Evolutionary conservation across 2,113 vertebrate species (phyloP), one percentile per base, ranked within the genome.

Genomic region (Crocuta crocuta): DNA sequence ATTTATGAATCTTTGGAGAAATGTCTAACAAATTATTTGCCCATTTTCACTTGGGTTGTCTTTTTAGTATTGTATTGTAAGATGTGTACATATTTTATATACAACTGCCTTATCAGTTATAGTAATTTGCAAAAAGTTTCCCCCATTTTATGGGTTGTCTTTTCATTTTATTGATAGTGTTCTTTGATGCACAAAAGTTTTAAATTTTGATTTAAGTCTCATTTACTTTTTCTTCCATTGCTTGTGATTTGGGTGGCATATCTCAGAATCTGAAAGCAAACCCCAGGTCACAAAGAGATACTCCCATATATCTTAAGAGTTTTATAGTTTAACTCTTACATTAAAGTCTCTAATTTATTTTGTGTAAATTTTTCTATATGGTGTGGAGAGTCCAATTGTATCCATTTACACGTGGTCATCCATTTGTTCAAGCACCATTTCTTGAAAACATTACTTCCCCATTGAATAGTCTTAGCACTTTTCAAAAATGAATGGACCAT

Each of bases 261-360:
- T 55, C n/a, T 55, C 85, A 97, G 24, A 85, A 73, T 92, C 43
- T 94, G 43, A 23, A 66, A 43, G 48, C 35, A 94, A 97, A 80
- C 17, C 13, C 33, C 39, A 76, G 33, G 66, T 68, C 26, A 84
- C 9, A 65, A 71, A 96, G 11, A 43, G 74, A 16, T 61, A 84
- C 23, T 50, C 10, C 16, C 33, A 48, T 82, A 5, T 70, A 86
- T 45, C 15, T 86, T 68, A 58, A 73, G 15, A 83, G 4, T 86
- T 95, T 87, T 58, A 63, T 76, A 76, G 39, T 89, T 63, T 88
- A 43, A 73, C 35, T 43, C 26, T 82, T 94, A 87, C 10, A 74
- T 74, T 89, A 89, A 84, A 17, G 28, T 31, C 28, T 91, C 82
- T 83, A 61, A 31, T 94, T 23, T 16, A n/a, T 89, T 84, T 73